Evolutionary conservation across 2,888 invertebrate genomes (phyloP).

Genomic region (Himalopsyche japonica): DNA sequence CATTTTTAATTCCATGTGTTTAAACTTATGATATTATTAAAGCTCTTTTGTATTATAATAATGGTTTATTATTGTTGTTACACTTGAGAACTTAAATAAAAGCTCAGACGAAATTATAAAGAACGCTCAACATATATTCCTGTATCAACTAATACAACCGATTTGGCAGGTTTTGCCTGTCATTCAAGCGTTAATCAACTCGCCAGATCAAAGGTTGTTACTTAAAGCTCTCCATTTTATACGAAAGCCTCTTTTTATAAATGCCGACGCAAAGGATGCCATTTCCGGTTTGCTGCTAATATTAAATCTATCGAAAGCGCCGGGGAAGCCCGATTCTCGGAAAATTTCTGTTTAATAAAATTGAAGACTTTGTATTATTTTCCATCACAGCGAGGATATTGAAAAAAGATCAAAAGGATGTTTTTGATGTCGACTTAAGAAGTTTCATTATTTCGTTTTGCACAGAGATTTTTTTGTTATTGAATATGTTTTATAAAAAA

Average conservation of each 20-base stretch:
- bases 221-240: conserved; percentile 18
- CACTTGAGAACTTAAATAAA: not conserved
- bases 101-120: not conserved
- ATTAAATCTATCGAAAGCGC: not conserved
- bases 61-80: too few relatives aligned
- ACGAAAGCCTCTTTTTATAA: conserved; percentile 6
- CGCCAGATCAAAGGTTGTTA: conserved; percentile 21
- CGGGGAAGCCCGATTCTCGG: not conserved
- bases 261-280: not conserved
- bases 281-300: not conserved
- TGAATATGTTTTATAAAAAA: too few relatives aligned
- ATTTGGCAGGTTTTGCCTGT: not conserved
- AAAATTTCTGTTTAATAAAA: not conserved
- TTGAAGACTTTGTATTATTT: not conserved
- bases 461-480: too few relatives aligned
- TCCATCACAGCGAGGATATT: not conserved
- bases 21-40: too few relatives aligned
- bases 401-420: not conserved
- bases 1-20: too few relatives aligned
- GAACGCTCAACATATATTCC: not conserved
- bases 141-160: not conserved
- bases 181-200: conserved; percentile 23
- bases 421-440: not conserved
- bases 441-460: not conserved
- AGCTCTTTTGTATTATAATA: too few relatives aligned